A percentile compares a stretch with the other conserved stretches of the same genome.
Evolutionary conservation across 1,140 invertebrate genomes (phyloP).

Genomic region (Phymastichus coffea): DNA sequence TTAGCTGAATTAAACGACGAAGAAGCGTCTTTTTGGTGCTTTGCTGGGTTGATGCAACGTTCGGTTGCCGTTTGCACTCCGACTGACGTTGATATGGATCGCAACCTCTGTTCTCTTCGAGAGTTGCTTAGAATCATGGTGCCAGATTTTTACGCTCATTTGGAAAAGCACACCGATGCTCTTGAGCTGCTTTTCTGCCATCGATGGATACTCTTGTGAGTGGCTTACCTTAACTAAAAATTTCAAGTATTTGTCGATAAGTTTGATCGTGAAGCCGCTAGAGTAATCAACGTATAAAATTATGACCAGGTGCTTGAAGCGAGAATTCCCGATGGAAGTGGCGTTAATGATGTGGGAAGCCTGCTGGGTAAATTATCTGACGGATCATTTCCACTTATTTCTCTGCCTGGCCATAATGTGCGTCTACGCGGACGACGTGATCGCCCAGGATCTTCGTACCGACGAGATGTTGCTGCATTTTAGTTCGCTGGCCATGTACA

Average conservation of each 20-base stretch:
- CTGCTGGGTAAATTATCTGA: constrained; percentile 92
- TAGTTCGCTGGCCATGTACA: constrained; percentile 92
- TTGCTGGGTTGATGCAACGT: constrained; percentile 89
- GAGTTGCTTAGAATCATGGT: constrained; percentile 86
- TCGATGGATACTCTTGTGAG: constrained; percentile 88
- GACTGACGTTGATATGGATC: constrained; percentile 91
- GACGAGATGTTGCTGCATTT: constrained; percentile 95
- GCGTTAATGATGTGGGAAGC: constrained; percentile 91
- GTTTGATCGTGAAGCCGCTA: no score
- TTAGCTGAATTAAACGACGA: constrained; percentile 86
- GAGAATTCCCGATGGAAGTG: constrained; percentile 85
- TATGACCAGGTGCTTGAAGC: constrained; percentile 72
- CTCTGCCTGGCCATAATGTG: constrained; percentile 87
- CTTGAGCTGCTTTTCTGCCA: constrained; percentile 89
- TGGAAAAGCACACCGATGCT: constrained; percentile 79
- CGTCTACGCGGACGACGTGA: constrained; percentile 89
- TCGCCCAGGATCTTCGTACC: constrained; percentile 82
- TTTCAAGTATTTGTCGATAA: background rate
- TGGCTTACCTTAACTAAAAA: constrained; percentile 26
- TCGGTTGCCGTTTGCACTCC: constrained; percentile 90
- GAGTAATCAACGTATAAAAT: background rate
- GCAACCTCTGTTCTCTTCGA: constrained; percentile 82
- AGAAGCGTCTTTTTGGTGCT: constrained; percentile 91
- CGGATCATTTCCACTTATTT: constrained; percentile 91
- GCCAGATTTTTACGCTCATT: constrained; percentile 82